Evolutionary conservation across 2,113 vertebrate species (phyloP).

Genomic region (Phrynosoma platyrhinos): DNA sequence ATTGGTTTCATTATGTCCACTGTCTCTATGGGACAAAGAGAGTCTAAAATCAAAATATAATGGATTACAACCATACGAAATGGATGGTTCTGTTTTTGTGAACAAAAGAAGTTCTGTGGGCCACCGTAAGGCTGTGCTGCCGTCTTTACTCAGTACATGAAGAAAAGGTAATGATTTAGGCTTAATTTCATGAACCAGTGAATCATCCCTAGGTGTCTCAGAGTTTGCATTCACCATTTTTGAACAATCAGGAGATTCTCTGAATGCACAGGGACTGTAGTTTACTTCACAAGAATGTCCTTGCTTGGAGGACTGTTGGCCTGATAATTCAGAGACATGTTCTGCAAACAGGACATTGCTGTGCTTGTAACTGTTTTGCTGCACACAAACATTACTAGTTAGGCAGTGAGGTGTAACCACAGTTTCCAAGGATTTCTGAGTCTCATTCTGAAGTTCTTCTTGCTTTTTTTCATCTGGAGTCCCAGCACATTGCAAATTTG

Average conservation of each 20-base stretch:
- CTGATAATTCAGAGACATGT: slow-evolving; percentile 54
- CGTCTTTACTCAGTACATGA: slow-evolving; percentile 88
- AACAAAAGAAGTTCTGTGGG: slow-evolving; percentile 88
- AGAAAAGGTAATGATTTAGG: slow-evolving; percentile 78
- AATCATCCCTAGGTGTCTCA: slow-evolving; percentile 49
- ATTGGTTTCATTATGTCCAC: slow-evolving; percentile 61
- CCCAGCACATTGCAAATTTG: slow-evolving; percentile 62
- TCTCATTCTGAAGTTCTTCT: slow-evolving; percentile 42
- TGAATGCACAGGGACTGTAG: slow-evolving; percentile 35
- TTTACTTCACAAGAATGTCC: slow-evolving; percentile 14
- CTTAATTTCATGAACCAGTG: slow-evolving; percentile 53
- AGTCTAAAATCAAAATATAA: slow-evolving; percentile 83
- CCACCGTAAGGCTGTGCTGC: slow-evolving; percentile 87
- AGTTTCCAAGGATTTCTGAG: slow-evolving; percentile 60
- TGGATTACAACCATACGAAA: slow-evolving; percentile 95
- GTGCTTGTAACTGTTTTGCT: slow-evolving; percentile 57
- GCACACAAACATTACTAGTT: slow-evolving; percentile 45
- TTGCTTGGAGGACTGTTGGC: slow-evolving; percentile 41
- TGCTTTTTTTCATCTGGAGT: slow-evolving; percentile 54
- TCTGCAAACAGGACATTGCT: slow-evolving; percentile 58
- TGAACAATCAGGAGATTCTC: slow-evolving; percentile 50
- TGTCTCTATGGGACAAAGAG: slow-evolving; percentile 71
- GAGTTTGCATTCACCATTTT: slow-evolving; percentile 37
- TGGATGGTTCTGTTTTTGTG: slow-evolving; percentile 89
- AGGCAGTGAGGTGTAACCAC: slow-evolving; percentile 51